Base-by-base conservation (phyloP, 37 sponge, comb jelly and placozoan species). In the Ianthella basta region DNA sequence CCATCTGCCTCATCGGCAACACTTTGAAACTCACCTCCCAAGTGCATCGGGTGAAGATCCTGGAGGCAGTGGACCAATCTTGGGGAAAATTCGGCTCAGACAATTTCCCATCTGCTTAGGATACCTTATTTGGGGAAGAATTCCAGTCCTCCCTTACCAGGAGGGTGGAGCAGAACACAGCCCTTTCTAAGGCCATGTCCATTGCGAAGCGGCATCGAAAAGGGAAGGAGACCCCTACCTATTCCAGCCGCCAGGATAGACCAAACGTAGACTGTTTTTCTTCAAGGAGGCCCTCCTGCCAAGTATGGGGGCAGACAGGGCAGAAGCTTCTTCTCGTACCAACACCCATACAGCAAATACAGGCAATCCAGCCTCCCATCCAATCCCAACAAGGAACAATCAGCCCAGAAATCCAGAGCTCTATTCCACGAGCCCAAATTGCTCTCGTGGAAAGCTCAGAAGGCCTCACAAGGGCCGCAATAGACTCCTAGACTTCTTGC, bases 61-160 rank as follows among this genome's bases (percentile, higher is more conserved):
- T 25, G 1, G 36, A 50, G 15, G 1, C 15, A 14, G 15, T 72
- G n/a, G 36, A 84, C 74, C 24, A 50, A 56, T 18, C 19, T 16
- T 27, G 60, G 34, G 6, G 21, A 2, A 40, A 69, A 14, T 33
- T 84, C 56, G 74, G 53, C 15, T 19, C 69, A n/a, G 60, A 72
- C 15, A 59, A 84, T 20, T 33, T 19, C n/a, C 63, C n/a, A 61
- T 23, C 63, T 61, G 25, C 50, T 44, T 8, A 23, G 12, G n/a
- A 29, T 4, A 15, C 27, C 84, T 56, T 86, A 36, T 84, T 84
- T 84, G 75, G 75, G 0, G 75, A 84, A 24, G 75, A 84, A 3
- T 73, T 72, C 29, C 37, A 72, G 60, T 60, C 85, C 36, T 56
- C 59, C 37, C 60, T 72, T 14, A 13, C 41, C 32, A 27, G 15